Evolutionary conservation across 2,113 vertebrate species (phyloP).

Genomic region (Eulacestoma nigropectus): DNA sequence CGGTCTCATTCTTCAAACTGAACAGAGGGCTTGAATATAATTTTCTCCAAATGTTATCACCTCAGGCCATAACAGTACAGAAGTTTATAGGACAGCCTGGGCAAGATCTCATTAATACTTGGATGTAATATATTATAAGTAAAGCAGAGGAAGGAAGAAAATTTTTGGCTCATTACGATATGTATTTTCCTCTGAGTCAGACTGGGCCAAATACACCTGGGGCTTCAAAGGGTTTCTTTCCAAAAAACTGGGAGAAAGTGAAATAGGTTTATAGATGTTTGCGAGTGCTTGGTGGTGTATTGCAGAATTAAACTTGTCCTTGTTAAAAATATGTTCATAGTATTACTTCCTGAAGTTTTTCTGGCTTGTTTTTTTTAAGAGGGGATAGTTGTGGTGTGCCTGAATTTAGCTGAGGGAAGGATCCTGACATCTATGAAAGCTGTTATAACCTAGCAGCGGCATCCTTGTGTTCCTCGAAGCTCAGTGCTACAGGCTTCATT

Average conservation of each 20-base stretch:
- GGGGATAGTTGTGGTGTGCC: background rate
- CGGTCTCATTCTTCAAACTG: background rate
- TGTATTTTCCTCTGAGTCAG: background rate
- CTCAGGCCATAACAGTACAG: background rate
- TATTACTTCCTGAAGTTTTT: background rate
- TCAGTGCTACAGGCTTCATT: background rate
- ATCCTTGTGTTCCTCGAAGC: background rate
- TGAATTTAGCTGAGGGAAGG: background rate
- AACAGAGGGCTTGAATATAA: background rate
- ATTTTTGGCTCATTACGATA: background rate
- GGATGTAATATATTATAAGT: background rate
- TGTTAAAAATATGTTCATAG: background rate
- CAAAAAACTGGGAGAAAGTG: background rate
- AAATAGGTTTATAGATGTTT: background rate
- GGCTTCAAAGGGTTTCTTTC: background rate
- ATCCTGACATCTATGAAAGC: background rate
- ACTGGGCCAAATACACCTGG: background rate
- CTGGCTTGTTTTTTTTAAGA: background rate
- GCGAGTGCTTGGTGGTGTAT: background rate
- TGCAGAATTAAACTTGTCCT: background rate
- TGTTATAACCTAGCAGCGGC: background rate
- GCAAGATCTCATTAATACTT: background rate
- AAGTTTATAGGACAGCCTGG: background rate
- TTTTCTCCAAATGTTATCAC: background rate
- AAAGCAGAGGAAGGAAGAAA: background rate